These are phyloP conservation scores for Drosophila anomalata DNA, from an alignment of 2,888 invertebrate species.

Conservation along the genomic window DNA sequence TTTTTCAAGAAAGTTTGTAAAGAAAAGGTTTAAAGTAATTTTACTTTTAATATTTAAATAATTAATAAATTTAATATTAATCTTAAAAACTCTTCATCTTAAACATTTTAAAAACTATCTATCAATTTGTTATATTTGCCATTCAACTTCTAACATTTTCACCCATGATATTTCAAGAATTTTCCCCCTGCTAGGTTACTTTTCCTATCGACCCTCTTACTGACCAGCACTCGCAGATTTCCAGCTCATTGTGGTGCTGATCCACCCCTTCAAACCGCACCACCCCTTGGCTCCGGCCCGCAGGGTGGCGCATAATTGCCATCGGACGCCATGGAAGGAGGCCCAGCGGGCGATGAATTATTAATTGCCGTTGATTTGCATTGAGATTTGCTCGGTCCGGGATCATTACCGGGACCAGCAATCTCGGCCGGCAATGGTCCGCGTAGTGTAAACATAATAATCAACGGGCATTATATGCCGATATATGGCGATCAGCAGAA, in stretches of 20 bases:
- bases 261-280: slow-evolving; percentile 1
- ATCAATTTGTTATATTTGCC: too few relatives aligned
- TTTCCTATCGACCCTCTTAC: slow-evolving; percentile 22
- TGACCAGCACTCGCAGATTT: slow-evolving; percentile 23
- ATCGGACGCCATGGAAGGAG: slow-evolving; percentile 57
- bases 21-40: too few relatives aligned
- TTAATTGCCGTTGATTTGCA: slow-evolving; percentile 79
- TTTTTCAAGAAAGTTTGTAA: too few relatives aligned
- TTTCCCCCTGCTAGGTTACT: background rate
- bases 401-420: slow-evolving; percentile 60
- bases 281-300: slow-evolving; percentile 14
- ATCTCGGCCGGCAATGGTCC: slow-evolving; percentile 43
- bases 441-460: slow-evolving; percentile 75
- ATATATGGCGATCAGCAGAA: slow-evolving; percentile 61
- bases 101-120: too few relatives aligned
- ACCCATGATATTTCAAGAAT: too few relatives aligned
- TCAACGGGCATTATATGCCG: slow-evolving; percentile 68
- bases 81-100: too few relatives aligned
- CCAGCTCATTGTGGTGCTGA: slow-evolving; percentile 25
- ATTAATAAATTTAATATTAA: too few relatives aligned
- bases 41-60: too few relatives aligned
- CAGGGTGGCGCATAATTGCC: slow-evolving; percentile 60
- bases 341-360: slow-evolving; percentile 75
- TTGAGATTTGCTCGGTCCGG: slow-evolving; percentile 60
- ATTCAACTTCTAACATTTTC: too few relatives aligned